phyloP scores from a whole-genome alignment of 2,113 vertebrate genomes.

The Plestiodon gilberti region DNA sequence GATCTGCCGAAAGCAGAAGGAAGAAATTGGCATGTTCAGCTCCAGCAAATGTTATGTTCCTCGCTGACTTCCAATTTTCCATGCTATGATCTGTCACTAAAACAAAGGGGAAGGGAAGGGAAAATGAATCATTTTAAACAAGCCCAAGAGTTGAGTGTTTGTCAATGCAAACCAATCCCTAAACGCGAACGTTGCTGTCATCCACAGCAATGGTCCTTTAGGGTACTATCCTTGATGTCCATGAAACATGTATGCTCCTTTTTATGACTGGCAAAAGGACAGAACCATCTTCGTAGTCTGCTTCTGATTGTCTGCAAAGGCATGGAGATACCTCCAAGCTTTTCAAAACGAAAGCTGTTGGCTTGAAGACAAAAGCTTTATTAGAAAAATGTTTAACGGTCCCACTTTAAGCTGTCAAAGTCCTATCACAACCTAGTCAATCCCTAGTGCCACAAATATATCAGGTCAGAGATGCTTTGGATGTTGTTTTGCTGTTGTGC shows the following conservation, averaged over 20 bases:
- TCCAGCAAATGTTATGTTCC: neutral
- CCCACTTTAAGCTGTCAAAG: constrained; percentile 28
- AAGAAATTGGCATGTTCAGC: constrained; percentile 7
- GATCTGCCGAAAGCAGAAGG: neutral
- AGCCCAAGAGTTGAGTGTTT: neutral
- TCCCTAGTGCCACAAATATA: constrained; percentile 54
- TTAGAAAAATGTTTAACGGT: constrained; percentile 46
- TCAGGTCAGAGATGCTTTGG: constrained; percentile 34
- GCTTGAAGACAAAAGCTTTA: constrained; percentile 28
- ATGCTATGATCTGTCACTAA: neutral
- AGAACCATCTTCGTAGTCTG: neutral
- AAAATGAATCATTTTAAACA: neutral
- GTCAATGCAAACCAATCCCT: neutral
- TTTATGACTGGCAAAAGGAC: neutral
- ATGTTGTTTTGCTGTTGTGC: constrained; percentile 40
- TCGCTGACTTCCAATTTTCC: neutral
- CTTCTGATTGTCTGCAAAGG: neutral
- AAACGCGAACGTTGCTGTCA: neutral
- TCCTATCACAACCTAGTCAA: constrained; percentile 29
- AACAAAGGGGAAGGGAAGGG: neutral
- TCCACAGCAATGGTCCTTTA: neutral
- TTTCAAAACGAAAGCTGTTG: constrained; percentile 16
- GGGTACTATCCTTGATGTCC: neutral
- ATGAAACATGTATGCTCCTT: neutral
- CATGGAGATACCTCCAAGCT: neutral